These are phyloP conservation scores for Peromyscus polionotus DNA, from an alignment of 2,113 vertebrate genomes.

Conservation along the genomic window DNA sequence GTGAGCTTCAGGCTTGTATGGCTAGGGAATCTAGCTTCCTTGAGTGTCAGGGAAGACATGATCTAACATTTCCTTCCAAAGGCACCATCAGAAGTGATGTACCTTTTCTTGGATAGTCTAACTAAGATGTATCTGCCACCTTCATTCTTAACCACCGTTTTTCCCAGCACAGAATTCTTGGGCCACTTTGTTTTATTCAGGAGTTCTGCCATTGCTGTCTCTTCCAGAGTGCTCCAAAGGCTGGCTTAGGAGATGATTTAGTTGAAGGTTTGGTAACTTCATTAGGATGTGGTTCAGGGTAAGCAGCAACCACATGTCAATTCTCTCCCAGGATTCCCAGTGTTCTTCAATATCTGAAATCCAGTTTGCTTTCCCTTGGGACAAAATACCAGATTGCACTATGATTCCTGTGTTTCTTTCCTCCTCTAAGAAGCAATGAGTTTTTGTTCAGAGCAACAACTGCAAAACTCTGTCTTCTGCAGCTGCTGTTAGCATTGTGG, in stretches of 20 bases:
- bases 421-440: conserved; percentile 31
- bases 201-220: background rate
- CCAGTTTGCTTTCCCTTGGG: conserved; percentile 6
- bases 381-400: background rate
- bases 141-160: background rate
- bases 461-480: background rate
- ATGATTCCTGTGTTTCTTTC: background rate
- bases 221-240: background rate
- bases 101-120: background rate
- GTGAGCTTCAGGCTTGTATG: background rate
- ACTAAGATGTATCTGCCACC: too few species aligned
- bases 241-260: background rate
- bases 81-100: background rate
- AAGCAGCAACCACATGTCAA: background rate
- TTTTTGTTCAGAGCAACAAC: background rate
- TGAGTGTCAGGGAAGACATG: background rate
- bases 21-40: background rate
- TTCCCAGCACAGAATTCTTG: background rate
- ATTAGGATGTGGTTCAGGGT: background rate
- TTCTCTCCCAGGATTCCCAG: background rate
- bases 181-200: background rate
- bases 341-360: conserved; percentile 41
- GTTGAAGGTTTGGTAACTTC: background rate
- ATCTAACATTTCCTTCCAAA: background rate
- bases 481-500: background rate